Conservation (phyloP, 2,797 vertebrate genomes). For the Cacajao melanocephalus region DNA sequence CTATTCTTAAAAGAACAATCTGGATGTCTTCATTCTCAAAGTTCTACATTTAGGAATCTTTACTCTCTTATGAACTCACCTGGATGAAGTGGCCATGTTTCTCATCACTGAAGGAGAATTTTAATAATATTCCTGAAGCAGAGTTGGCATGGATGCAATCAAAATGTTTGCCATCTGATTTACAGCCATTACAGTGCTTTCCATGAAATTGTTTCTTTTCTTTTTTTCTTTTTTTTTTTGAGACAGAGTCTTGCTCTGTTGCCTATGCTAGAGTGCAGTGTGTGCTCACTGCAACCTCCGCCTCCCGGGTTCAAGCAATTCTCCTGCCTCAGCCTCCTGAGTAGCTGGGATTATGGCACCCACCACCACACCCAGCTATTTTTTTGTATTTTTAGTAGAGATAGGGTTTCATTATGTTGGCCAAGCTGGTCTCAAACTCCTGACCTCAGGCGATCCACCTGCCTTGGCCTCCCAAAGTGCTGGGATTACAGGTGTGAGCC, state of each 20-base stretch:
- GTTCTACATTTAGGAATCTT: slow-evolving; percentile 2
- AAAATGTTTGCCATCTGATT: neutral
- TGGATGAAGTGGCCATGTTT: neutral
- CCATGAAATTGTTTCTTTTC: neutral
- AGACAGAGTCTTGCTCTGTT: no score
- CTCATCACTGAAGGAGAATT: neutral
- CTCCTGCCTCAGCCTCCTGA: no score
- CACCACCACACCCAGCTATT: no score
- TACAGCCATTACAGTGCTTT: neutral
- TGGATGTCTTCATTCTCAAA: neutral
- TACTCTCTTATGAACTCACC: neutral
- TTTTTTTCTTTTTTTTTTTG: neutral
- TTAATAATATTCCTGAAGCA: neutral
- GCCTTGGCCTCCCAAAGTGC: no score
- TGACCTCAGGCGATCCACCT: no score
- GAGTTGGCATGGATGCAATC: neutral
- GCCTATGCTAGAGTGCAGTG: no score
- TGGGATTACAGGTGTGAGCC: no score
- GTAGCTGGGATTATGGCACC: no score
- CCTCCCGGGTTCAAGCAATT: no score
- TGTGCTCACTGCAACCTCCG: no score
- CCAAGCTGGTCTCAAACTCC: no score
- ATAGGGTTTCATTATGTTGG: no score
- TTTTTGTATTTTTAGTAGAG: neutral
- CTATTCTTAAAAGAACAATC: neutral